Conservation (phyloP, 2,113 vertebrate genomes). For the Macquaria ambigua region DNA sequence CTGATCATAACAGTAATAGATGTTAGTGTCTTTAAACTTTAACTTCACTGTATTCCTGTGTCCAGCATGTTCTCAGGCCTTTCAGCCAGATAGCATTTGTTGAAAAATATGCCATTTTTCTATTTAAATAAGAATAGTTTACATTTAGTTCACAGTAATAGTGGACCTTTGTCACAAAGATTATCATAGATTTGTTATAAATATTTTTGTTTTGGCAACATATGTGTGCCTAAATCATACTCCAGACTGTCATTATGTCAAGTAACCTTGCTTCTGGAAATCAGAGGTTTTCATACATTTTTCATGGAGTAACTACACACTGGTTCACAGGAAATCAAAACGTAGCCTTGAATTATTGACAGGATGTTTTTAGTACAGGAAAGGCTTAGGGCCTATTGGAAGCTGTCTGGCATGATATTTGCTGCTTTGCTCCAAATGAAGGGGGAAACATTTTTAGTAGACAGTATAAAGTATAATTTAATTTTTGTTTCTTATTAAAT, state of each 20-base stretch:
- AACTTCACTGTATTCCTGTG: not conserved
- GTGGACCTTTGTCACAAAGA: not conserved
- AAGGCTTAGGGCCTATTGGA: not conserved
- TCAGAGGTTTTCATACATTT: not conserved
- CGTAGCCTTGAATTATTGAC: slow-evolving; percentile 1
- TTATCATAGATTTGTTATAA: not conserved
- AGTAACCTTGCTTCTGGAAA: not conserved
- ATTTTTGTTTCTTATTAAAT: not conserved
- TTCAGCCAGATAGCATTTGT: not conserved
- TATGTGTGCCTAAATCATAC: not conserved
- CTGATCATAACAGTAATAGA: not conserved
- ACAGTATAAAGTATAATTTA: not conserved
- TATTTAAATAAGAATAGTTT: not conserved
- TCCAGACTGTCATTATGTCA: not conserved
- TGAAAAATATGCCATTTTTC: not conserved
- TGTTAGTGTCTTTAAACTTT: not conserved
- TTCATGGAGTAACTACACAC: not conserved
- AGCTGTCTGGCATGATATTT: not conserved
- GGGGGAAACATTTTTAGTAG: not conserved
- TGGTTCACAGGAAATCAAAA: slow-evolving; percentile 4
- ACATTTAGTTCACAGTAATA: not conserved
- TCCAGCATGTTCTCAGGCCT: not conserved
- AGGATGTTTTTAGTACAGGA: slow-evolving; percentile 17
- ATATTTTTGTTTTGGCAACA: not conserved
- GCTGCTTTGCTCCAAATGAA: slow-evolving; percentile 12